Base-by-base conservation (phyloP, 2,888 invertebrate genomes). In the Phanerotoma sp. region DNA sequence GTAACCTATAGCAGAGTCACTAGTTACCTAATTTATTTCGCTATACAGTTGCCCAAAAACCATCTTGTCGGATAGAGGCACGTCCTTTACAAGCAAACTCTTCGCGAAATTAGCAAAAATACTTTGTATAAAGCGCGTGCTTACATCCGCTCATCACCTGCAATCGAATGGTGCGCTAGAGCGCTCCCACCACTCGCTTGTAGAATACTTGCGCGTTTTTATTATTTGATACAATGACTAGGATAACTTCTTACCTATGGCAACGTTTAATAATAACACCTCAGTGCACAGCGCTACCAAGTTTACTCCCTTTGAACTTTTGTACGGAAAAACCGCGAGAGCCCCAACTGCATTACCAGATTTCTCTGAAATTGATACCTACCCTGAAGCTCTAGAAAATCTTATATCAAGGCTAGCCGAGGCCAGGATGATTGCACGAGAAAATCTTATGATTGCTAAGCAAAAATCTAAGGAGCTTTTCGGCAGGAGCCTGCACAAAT, bases 291-390 rank as follows among this genome's bases (percentile, higher is more conserved):
- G 20, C 9, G 37, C 47, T 0, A 58, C 58, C 3, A 37, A 44
- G 6, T 58, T 54, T 16, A 54, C 54, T 5, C 57, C 54, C 0
- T 51, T 32, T n/a, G n/a, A n/a, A n/a, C n/a, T n/a, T n/a, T 28
- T 57, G 2, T 57, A 47, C n/a, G 56, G 56, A 7, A 45, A 35
- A 13, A 18, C 25, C 5, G 51, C 51, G 2, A 25, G 51, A 7
- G 13, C 50, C 15, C 55, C 56, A 11, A 18, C 33, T 4, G n/a
- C 16, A 10, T n/a, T 47, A 11, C 47, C 42, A 3, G 42, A 25
- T n/a, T 13, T 10, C n/a, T 10, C n/a, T 3, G 11, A 25, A n/a
- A 13, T 42, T 11, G 22, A 22, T 6, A 25, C 28, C 2, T 42
- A 42, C 9, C 15, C 42, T 9, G 42, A 42, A 21, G 9, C 9